Evolutionary conservation across 2,888 invertebrate genomes (phyloP).

Genomic region (Julus scanicus): DNA sequence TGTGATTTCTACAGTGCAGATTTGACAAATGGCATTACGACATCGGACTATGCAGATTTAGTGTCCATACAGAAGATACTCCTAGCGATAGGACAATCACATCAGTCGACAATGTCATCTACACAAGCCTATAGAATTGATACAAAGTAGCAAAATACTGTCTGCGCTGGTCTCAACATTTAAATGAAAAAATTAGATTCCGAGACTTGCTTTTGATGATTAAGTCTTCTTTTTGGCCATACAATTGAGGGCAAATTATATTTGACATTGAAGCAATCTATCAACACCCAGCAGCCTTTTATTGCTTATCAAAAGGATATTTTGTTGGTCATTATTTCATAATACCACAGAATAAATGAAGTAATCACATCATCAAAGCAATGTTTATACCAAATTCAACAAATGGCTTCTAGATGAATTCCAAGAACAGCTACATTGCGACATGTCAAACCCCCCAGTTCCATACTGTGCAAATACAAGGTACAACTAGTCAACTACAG

Average conservation of each 20-base stretch:
- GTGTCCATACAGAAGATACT: no score
- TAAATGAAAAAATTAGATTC: neutral
- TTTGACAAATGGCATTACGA: no score
- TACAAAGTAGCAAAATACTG: neutral
- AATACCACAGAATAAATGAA: neutral
- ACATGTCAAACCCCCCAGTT: neutral
- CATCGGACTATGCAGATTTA: no score
- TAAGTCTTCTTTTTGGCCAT: neutral
- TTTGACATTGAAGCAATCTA: neutral
- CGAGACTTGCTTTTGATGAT: neutral
- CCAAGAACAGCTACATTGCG: neutral
- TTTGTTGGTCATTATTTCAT: no score
- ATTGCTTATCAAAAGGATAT: neutral
- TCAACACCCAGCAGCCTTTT: neutral
- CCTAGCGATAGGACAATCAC: neutral
- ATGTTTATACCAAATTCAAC: neutral
- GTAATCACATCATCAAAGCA: no score
- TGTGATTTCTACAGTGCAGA: neutral
- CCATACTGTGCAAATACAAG: neutral
- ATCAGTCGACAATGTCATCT: neutral
- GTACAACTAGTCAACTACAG: neutral
- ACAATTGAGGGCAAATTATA: constrained; percentile 7
- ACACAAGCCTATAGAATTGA: neutral
- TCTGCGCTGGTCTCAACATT: neutral
- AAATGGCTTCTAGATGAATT: neutral